Conservation (phyloP, 2,888 invertebrate species). For the Acleris sparsana region DNA sequence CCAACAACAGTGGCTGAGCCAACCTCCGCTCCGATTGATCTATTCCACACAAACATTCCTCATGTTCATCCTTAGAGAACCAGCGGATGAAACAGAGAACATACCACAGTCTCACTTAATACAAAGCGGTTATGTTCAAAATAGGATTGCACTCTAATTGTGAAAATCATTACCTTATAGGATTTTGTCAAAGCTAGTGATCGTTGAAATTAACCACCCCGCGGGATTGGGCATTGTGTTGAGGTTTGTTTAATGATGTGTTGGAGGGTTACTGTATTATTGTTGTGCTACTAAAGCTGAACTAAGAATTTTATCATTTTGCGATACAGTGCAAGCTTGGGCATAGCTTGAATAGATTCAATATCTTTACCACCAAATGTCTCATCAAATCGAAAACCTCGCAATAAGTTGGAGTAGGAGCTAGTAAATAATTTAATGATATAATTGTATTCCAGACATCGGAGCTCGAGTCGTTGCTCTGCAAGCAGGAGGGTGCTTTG, state of each 20-base stretch:
- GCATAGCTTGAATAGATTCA: too few species aligned
- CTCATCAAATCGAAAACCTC: too few species aligned
- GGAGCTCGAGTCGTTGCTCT: slow-evolving; percentile 91
- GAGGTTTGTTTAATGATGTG: slow-evolving; percentile 29
- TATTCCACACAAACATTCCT: slow-evolving; percentile 18
- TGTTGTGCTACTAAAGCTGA: neutral
- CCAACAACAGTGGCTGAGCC: neutral
- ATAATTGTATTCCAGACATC: slow-evolving; percentile 84
- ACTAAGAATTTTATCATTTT: too few species aligned
- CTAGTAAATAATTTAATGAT: slow-evolving; percentile 40
- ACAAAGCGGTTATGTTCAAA: neutral
- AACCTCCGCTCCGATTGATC: slow-evolving; percentile 12
- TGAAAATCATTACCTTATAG: slow-evolving; percentile 41
- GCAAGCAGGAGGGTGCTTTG: slow-evolving; percentile 88
- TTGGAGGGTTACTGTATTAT: neutral
- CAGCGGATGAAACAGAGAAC: neutral
- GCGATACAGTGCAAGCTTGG: too few species aligned
- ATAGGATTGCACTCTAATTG: slow-evolving; percentile 24
- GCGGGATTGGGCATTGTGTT: slow-evolving; percentile 48
- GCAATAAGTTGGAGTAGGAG: neutral
- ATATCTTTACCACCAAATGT: too few species aligned
- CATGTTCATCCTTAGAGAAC: slow-evolving; percentile 19
- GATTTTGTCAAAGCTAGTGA: slow-evolving; percentile 41
- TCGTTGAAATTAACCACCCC: slow-evolving; percentile 45
- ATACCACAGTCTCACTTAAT: slow-evolving; percentile 5